Conservation (phyloP, 1,140 invertebrate genomes). For the Bombus difficillimus region DNA sequence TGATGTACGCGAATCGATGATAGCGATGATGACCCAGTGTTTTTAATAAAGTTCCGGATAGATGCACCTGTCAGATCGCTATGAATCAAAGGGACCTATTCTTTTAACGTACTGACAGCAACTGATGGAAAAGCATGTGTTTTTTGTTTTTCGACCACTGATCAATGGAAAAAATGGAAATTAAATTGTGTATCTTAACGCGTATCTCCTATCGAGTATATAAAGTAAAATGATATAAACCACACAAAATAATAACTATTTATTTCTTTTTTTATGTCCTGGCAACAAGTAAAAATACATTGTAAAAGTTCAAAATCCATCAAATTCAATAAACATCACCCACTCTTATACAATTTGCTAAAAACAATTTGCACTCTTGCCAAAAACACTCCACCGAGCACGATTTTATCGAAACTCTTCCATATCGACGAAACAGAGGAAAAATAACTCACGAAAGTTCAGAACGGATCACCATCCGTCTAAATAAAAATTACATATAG, state of each 20-base stretch:
- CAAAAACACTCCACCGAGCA: no score
- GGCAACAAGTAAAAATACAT: no score
- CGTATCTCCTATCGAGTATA: neutral
- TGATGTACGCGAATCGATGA: neutral
- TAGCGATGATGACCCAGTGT: neutral
- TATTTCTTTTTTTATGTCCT: neutral
- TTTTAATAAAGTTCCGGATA: constrained; percentile 6
- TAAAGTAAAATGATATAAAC: neutral
- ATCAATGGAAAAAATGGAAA: neutral
- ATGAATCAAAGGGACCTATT: neutral
- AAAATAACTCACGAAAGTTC: no score
- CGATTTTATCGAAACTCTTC: no score
- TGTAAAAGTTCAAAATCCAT: no score
- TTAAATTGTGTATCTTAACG: neutral
- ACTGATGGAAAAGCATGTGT: neutral
- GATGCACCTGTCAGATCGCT: constrained; percentile 12
- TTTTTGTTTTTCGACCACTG: neutral
- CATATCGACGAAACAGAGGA: no score
- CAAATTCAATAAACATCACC: no score
- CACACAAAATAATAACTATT: neutral
- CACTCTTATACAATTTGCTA: no score
- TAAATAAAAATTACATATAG: no score
- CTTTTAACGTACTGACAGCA: neutral
- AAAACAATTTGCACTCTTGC: no score
- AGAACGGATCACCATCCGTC: no score